phyloP scores from a whole-genome alignment of 2,797 vertebrate species.

The Atherinosoma microstoma region DNA sequence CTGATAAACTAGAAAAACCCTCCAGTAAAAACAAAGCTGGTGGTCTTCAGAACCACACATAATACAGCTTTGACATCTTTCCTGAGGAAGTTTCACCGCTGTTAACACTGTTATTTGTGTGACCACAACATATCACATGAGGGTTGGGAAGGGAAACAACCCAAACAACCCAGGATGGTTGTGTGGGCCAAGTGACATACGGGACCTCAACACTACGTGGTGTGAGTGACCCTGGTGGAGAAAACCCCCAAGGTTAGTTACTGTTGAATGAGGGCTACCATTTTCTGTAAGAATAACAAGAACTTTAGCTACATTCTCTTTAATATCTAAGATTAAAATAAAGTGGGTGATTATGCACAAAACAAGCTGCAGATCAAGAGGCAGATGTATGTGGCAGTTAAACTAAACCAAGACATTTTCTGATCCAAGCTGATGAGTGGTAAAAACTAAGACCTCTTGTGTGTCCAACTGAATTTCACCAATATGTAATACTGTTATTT shows the following conservation, averaged over 20 bases:
- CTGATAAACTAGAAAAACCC: too few relatives aligned
- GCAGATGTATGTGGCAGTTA: not conserved
- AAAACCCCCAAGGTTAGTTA: too few relatives aligned
- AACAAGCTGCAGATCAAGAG: not conserved
- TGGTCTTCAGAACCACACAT: too few relatives aligned
- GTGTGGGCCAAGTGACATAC: not conserved
- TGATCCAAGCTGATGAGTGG: not conserved
- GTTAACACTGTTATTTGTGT: too few relatives aligned
- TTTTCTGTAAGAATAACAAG: not conserved
- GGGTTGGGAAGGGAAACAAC: not conserved
- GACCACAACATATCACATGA: too few relatives aligned
- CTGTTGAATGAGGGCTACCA: too few relatives aligned
- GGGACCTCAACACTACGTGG: not conserved
- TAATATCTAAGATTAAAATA: not conserved
- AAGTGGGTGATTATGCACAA: not conserved
- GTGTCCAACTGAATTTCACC: constrained; percentile 6
- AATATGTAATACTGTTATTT: not conserved
- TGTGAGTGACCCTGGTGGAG: not conserved
- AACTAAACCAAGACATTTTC: not conserved
- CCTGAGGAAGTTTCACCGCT: too few relatives aligned
- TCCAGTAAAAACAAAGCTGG: too few relatives aligned
- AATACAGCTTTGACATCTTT: too few relatives aligned
- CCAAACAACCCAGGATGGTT: not conserved
- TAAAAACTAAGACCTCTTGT: not conserved
- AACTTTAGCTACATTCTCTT: not conserved